Percentiles rank a stretch among this genome's conserved stretches.
Conservation (phyloP, 2,888 invertebrate genomes). For the Ecliptopera silaceata region DNA sequence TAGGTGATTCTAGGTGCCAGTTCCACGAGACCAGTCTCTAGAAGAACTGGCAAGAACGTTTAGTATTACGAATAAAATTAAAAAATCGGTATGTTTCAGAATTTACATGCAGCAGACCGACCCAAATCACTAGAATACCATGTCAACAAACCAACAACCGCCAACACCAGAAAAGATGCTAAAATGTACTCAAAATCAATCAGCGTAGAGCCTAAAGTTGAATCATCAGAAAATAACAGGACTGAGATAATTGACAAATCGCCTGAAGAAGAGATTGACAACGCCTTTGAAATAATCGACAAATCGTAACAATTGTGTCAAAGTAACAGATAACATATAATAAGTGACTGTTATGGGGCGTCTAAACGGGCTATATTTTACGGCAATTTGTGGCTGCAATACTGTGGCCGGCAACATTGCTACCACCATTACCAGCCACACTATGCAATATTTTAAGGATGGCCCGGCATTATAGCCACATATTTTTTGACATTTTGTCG, state of each 20-base stretch:
- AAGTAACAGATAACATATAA: no score
- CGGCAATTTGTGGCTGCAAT: no score
- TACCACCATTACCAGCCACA: no score
- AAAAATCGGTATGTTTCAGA: constrained; percentile 18
- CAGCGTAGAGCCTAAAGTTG: constrained; percentile 24
- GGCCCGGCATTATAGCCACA: no score
- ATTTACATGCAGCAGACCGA: constrained; percentile 51
- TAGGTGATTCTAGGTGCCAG: no score
- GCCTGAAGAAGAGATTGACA: constrained; percentile 75
- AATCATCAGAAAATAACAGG: not conserved
- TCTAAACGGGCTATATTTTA: no score
- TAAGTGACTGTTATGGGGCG: no score
- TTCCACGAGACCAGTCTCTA: no score
- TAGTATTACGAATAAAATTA: not conserved
- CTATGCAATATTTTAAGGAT: no score
- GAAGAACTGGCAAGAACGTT: no score
- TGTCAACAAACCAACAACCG: constrained; percentile 47
- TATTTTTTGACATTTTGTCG: no score
- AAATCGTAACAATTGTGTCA: constrained; percentile 43
- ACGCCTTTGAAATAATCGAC: constrained; percentile 70
- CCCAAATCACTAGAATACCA: constrained; percentile 62
- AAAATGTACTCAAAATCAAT: constrained; percentile 31
- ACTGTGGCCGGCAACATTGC: no score
- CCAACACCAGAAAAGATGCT: constrained; percentile 29
- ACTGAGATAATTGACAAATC: constrained; percentile 38